phyloP scores from a whole-genome alignment of 1,140 invertebrate genomes.

The Drosophila nannoptera region DNA sequence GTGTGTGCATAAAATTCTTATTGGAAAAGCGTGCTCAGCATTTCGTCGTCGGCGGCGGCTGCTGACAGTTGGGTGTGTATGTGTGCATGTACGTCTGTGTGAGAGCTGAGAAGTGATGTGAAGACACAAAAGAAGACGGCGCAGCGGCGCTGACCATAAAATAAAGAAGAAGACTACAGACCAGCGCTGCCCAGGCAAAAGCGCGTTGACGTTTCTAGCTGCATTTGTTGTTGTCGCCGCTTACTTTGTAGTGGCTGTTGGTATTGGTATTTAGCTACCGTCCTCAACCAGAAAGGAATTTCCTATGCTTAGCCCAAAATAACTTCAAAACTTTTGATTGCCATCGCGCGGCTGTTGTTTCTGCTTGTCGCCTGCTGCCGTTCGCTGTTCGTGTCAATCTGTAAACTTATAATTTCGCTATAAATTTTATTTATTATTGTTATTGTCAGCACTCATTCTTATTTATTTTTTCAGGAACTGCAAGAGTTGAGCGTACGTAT shows the following conservation, averaged over 20 bases:
- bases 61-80: conserved; percentile 31
- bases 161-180: conserved; percentile 60
- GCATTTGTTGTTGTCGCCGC: conserved; percentile 29
- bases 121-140: conserved; percentile 53
- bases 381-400: conserved; percentile 16
- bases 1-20: conserved; percentile 65
- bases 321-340: conserved; percentile 44
- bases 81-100: conserved; percentile 25
- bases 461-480: conserved; percentile 48
- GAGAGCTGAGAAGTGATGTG: conserved; percentile 62
- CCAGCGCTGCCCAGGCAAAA: conserved; percentile 60
- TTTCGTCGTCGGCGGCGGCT: conserved; percentile 62
- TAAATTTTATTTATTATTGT: conserved; percentile 38
- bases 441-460: conserved; percentile 28
- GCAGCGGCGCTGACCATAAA: conserved; percentile 41
- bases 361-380: background rate
- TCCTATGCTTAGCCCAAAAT: conserved; percentile 34
- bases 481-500: conserved; percentile 28
- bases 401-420: conserved; percentile 6
- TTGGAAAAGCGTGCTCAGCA: conserved; percentile 75
- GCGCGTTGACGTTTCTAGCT: conserved; percentile 45
- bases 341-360: conserved; percentile 14
- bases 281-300: conserved; percentile 33
- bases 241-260: conserved; percentile 5
- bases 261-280: conserved; percentile 22